Evolutionary conservation across 2,113 vertebrate genomes (phyloP), one percentile per base, ranked within the genome.

Genomic region (Asarcornis scutulata): DNA sequence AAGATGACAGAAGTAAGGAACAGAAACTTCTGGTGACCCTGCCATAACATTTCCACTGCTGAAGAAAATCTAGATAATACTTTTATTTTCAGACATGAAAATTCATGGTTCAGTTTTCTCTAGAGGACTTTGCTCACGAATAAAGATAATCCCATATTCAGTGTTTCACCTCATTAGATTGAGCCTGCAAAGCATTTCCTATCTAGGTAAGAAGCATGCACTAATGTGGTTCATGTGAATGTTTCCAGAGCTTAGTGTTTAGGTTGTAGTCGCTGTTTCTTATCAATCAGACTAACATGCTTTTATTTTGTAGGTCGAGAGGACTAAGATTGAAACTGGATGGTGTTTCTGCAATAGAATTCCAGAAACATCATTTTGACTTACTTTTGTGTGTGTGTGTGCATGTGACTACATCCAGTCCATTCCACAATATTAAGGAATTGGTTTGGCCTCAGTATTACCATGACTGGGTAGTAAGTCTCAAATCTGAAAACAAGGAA

Each of bases 71-170:
- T 82, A 88, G 94, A 91, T 91, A 84, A 86, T 1, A 11, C 38
- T 86, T 91, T 84, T 90, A 44, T 80, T 94, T 95, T 78, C 90
- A 81, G 68, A 74, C 55, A 56, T 26, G 31, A 82, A 94, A 83
- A 93, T 94, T 67, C 83, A 80, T 81, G 83, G 83, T 76, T 94
- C 83, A 86, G 83, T 92, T 92, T 60, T 60, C 81, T 69, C 69
- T 76, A 27, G 52, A 78, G 58, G 72, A 52, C 77, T 79, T 82
- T 88, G 44, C 64, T 86, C 79, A 55, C 80, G 88, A 69, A 60
- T 63, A 75, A 8, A 86, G 86, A 93, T 92, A 95, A 97, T 89
- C 53, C 40, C 81, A n/a, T 56, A 11, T n/a, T 58, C 38, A 52
- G 0, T 59, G 42, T 81, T 90, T 50, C 60, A 68, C 56, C 66